Evolutionary conservation across 2,888 invertebrate genomes (phyloP).

Genomic region (Agonopterix subpropinquella): DNA sequence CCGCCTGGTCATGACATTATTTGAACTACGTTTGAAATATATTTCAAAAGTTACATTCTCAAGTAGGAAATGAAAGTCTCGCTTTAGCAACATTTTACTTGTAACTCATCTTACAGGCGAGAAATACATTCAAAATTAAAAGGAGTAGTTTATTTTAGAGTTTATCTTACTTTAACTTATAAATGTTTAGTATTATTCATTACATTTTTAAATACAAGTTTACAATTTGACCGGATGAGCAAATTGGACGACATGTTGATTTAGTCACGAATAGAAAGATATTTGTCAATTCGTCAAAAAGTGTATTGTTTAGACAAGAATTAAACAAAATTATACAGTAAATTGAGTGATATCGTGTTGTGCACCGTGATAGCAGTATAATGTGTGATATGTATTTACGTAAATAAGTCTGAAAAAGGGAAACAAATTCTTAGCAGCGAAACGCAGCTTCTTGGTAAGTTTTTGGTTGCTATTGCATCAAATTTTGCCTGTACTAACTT

Average conservation of each 20-base stretch:
- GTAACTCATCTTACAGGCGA: no score
- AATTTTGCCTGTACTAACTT: constrained; percentile 48
- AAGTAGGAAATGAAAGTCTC: no score
- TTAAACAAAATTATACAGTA: constrained; percentile 63
- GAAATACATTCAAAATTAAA: no score
- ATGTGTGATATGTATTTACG: constrained; percentile 58
- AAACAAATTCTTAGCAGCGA: constrained; percentile 41
- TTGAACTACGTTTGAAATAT: no score
- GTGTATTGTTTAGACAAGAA: constrained; percentile 61
- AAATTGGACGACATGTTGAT: constrained; percentile 69
- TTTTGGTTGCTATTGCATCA: constrained; percentile 43
- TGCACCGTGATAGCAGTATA: constrained; percentile 53
- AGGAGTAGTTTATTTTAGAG: no score
- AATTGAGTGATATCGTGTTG: constrained; percentile 48
- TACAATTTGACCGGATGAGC: constrained; percentile 50
- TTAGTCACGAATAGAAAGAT: constrained; percentile 59
- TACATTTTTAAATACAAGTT: background rate
- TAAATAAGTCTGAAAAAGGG: constrained; percentile 44
- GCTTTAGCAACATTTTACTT: no score
- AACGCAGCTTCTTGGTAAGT: constrained; percentile 63
- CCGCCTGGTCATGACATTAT: no score
- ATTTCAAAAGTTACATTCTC: no score
- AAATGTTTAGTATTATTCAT: no score
- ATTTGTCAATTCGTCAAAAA: constrained; percentile 69
- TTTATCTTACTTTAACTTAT: no score